Evolutionary conservation across 2,797 vertebrate species (phyloP).

Genomic region (Sparus aurata): DNA sequence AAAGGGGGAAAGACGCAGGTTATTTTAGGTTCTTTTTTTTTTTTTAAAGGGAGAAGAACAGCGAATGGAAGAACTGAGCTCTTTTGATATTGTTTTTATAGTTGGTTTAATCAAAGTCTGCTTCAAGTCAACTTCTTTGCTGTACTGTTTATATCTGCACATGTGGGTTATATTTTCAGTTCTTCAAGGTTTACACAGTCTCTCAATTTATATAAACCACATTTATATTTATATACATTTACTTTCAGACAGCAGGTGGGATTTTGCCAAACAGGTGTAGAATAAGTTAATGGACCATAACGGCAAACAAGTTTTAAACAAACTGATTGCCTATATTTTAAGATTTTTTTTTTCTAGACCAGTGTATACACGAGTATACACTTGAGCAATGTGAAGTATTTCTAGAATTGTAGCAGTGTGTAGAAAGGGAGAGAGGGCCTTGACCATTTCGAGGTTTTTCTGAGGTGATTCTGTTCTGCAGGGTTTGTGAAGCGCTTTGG

Average conservation of each 20-base stretch:
- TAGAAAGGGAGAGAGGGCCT: slow-evolving; percentile 83
- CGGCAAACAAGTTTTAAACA: slow-evolving; percentile 16
- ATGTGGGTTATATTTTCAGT: slow-evolving; percentile 28
- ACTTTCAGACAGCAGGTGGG: slow-evolving; percentile 19
- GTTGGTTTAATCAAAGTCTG: slow-evolving; percentile 12
- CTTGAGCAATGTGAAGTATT: slow-evolving; percentile 69
- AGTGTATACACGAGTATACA: slow-evolving; percentile 56
- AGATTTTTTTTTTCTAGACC: slow-evolving; percentile 4
- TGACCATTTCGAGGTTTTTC: slow-evolving; percentile 87
- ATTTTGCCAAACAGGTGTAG: slow-evolving; percentile 11
- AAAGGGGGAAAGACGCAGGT: slow-evolving; percentile 42
- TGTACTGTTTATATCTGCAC: slow-evolving; percentile 41
- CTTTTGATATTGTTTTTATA: slow-evolving; percentile 10
- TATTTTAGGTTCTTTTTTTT: slow-evolving; percentile 4
- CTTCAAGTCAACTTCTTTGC: slow-evolving; percentile 12
- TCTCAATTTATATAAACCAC: slow-evolving; percentile 46
- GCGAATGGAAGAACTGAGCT: neutral
- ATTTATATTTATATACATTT: slow-evolving; percentile 6
- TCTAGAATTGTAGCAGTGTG: slow-evolving; percentile 67
- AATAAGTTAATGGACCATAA: slow-evolving; percentile 29
- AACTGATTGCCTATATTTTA: slow-evolving; percentile 39
- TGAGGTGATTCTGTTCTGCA: slow-evolving; percentile 92
- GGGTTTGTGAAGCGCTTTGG: slow-evolving; percentile 93
- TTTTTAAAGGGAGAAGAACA: slow-evolving; percentile 8
- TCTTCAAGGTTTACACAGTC: slow-evolving; percentile 35